Evolutionary conservation across 2,888 invertebrate species (phyloP), one percentile per base, ranked within the genome.

Genomic region (Pseudococcus longispinus): DNA sequence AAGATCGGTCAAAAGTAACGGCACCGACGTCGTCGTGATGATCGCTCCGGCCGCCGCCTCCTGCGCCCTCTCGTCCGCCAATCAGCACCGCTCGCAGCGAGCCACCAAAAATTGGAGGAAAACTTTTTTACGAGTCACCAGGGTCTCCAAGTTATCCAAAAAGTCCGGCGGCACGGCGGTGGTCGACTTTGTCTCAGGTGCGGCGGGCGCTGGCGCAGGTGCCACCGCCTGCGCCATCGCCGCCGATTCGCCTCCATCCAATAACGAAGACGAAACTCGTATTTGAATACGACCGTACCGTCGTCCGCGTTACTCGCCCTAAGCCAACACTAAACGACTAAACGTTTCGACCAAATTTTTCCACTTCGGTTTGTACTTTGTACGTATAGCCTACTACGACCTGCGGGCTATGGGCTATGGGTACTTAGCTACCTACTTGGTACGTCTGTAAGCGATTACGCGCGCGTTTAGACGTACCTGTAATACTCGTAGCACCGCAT

Each of bases 101-200:
- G 37, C 80, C 18, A 60, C 87, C 9, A 32, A 13, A 18, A 82
- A 80, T 82, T 87, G 88, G 88, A 88, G 88, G 46, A 88, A 88
- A 37, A 89, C 89, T 9, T 85, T 89, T 42, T 88, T 89, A 20
- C 55, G 88, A 11, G 88, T 88, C 3, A 88, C 88, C 42, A 88
- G 88, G 88, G 87, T 88, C 1, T 44, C 88, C 8, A 88, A 87
- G 5, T 20, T 80, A 23, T 29, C 87, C 2, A 74, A 42, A 51
- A 51, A 15, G 51, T n/a, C 51, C 1, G 80, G 70, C n/a, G 26
- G n/a, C 80, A 32, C 83, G 60, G 20, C 15, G n/a, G 26, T 26
- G 51, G 37, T 4, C 37, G 37, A 37, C 37, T 37, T 37, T 37
- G 37, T 37, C 37, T 15, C 11, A 42, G 87, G 6, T 51, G 51